Evolutionary conservation across 1,140 invertebrate species (phyloP).

Genomic region (Scaptomyza graminum): DNA sequence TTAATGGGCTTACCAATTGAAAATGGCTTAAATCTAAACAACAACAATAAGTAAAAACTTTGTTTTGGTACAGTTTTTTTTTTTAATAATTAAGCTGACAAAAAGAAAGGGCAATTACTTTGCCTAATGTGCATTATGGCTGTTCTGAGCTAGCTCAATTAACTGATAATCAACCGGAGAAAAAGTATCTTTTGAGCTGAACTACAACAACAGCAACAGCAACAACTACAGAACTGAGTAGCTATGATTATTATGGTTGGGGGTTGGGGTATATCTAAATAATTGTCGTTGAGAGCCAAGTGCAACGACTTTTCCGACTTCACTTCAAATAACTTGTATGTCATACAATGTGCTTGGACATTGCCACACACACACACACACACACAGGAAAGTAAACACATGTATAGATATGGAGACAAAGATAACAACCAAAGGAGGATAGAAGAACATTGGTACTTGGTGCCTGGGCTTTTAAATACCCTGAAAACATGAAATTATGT

Average conservation of each 20-base stretch:
- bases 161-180: conserved; percentile 12
- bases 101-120: no score
- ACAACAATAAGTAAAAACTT: no score
- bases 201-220: not conserved
- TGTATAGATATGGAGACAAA: conserved; percentile 70
- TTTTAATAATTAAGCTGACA: no score
- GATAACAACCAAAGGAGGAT: conserved; percentile 52
- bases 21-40: no score
- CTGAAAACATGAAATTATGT: no score
- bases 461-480: conserved; percentile 13
- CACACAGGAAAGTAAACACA: conserved; percentile 45
- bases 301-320: conserved; percentile 69
- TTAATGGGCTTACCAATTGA: no score
- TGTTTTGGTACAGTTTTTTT: no score
- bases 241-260: conserved; percentile 19
- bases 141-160: not conserved
- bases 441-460: conserved; percentile 3
- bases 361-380: conserved; percentile 25
- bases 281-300: conserved; percentile 46
- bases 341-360: conserved; percentile 61
- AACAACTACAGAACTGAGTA: not conserved
- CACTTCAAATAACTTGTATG: conserved; percentile 70
- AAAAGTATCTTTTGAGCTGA: not conserved
- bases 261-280: conserved; percentile 16
- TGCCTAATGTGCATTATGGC: not conserved